These are phyloP conservation scores for Agelas oroides DNA, from an alignment of 37 sponge, comb jelly and placozoan species.

Conservation along the genomic window DNA sequence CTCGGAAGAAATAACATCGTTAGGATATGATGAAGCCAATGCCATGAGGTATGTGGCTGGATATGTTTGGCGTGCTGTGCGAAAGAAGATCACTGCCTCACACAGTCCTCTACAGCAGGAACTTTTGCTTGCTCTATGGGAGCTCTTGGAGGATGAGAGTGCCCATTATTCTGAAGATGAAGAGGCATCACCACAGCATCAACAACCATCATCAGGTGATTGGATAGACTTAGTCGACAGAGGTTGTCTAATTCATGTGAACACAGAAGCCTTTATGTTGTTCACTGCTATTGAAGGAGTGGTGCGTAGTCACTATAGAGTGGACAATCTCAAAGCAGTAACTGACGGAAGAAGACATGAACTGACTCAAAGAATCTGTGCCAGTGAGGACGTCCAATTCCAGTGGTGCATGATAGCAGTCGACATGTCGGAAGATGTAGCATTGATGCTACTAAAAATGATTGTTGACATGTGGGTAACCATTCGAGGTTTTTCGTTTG, in stretches of 20 bases:
- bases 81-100: conserved; percentile 10
- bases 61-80: conserved; percentile 12
- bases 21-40: conserved; percentile 16
- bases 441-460: background rate
- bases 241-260: conserved; percentile 37
- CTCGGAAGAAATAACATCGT: too few species aligned
- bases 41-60: conserved; percentile 28
- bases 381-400: background rate
- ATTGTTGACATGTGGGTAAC: conserved; percentile 10
- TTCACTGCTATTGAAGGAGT: conserved; percentile 31
- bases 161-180: background rate
- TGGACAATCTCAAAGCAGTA: background rate
- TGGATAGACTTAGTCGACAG: conserved; percentile 23
- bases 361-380: background rate
- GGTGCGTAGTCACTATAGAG: background rate
- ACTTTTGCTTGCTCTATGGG: background rate
- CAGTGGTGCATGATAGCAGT: background rate
- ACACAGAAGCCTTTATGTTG: background rate
- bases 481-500: conserved; percentile 20
- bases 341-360: background rate
- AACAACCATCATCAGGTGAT: too few species aligned
- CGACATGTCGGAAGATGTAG: background rate
- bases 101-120: conserved; percentile 5
- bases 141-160: background rate
- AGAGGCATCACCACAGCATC: too few species aligned